These are phyloP conservation scores for Steatocranus sp. DNA, from an alignment of 2,797 vertebrate genomes.

Conservation along the genomic window DNA sequence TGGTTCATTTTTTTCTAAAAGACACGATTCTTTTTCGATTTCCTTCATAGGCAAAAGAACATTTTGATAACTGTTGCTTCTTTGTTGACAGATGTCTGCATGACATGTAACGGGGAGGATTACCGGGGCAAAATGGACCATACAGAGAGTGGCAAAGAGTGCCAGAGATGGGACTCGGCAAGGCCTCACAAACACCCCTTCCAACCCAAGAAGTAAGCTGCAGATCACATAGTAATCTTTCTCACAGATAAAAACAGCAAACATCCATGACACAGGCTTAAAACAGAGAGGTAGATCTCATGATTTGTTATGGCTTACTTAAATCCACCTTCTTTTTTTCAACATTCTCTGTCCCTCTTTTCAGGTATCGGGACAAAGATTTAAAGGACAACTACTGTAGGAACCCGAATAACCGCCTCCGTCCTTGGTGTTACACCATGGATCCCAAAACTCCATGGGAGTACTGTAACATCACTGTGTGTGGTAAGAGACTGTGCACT, in stretches of 20 bases:
- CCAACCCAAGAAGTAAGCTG: slow-evolving; percentile 88
- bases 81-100: slow-evolving; percentile 83
- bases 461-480: slow-evolving; percentile 92
- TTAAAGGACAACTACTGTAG: slow-evolving; percentile 98
- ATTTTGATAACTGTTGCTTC: background rate
- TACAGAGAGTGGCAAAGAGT: slow-evolving; percentile 89
- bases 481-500: slow-evolving; percentile 79
- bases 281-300: slow-evolving; percentile 37
- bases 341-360: background rate
- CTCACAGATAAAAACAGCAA: slow-evolving; percentile 23
- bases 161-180: slow-evolving; percentile 92
- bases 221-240: slow-evolving; percentile 18
- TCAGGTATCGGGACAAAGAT: slow-evolving; percentile 90
- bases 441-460: slow-evolving; percentile 92
- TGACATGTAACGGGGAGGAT: slow-evolving; percentile 90
- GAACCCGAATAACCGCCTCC: slow-evolving; percentile 90
- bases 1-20: background rate
- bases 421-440: slow-evolving; percentile 96
- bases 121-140: slow-evolving; percentile 92
- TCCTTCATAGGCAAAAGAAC: background rate
- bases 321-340: background rate
- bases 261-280: slow-evolving; percentile 45
- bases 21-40: background rate
- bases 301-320: slow-evolving; percentile 31
- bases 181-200: slow-evolving; percentile 88